Conservation (phyloP, 2,797 vertebrate species). For the Lagorchestes hirsutus region DNA sequence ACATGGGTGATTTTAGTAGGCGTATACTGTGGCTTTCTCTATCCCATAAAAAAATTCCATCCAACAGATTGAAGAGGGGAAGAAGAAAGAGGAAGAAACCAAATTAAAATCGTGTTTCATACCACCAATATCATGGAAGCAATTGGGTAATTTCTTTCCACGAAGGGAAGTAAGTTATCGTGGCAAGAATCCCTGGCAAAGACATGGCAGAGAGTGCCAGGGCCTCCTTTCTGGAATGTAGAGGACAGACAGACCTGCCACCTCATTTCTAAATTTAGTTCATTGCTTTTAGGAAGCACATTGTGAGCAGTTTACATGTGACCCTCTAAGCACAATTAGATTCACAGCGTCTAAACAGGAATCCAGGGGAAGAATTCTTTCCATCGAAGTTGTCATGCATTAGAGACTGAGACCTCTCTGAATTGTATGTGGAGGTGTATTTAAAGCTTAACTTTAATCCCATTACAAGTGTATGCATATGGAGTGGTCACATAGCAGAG, state of each 20-base stretch:
- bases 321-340: conserved; percentile 35
- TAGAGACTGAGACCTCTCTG: background rate
- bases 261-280: conserved; percentile 47
- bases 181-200: conserved; percentile 5
- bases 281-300: conserved; percentile 27
- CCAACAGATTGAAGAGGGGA: background rate
- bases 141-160: conserved; percentile 58
- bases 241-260: conserved; percentile 17
- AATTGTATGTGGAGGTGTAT: background rate
- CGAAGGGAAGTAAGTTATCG: conserved; percentile 61
- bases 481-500: background rate
- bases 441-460: background rate
- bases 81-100: background rate
- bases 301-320: background rate
- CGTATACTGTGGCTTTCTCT: background rate
- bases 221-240: background rate
- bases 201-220: background rate
- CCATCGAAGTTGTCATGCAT: background rate
- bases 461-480: background rate
- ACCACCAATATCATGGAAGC: conserved; percentile 39
- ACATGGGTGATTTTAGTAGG: conserved; percentile 30
- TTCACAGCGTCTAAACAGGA: conserved; percentile 22
- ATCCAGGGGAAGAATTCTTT: conserved; percentile 42
- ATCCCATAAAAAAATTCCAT: conserved; percentile 47
- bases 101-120: conserved; percentile 38